Evolutionary conservation across 1,140 invertebrate genomes (phyloP).

Genomic region (Leptopilina clavipes): DNA sequence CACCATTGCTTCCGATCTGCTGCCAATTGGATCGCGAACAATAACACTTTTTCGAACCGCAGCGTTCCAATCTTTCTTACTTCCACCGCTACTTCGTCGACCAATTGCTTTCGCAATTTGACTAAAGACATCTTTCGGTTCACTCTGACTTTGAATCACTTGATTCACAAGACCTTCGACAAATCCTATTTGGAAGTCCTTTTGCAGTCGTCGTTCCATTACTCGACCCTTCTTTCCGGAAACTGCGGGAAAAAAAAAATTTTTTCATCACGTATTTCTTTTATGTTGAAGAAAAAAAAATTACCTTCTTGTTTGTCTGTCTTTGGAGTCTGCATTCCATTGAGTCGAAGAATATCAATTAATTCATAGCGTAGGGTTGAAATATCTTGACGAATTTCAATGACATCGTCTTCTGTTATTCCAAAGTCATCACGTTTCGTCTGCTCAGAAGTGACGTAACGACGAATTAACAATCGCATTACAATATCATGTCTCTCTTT

Average conservation of each 20-base stretch:
- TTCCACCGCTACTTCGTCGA: constrained; percentile 75
- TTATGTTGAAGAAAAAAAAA: too few relatives aligned
- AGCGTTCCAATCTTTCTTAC: constrained; percentile 89
- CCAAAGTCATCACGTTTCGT: constrained; percentile 87
- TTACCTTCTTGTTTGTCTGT: constrained; percentile 78
- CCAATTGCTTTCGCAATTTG: constrained; percentile 87
- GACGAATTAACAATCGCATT: constrained; percentile 85
- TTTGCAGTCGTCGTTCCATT: constrained; percentile 89
- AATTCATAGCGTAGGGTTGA: constrained; percentile 89
- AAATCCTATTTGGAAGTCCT: constrained; percentile 92
- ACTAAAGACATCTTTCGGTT: constrained; percentile 86
- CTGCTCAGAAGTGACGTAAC: constrained; percentile 90
- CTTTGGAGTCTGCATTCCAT: constrained; percentile 87
- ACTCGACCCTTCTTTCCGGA: constrained; percentile 88
- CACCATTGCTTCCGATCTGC: constrained; percentile 79
- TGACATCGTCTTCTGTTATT: constrained; percentile 96
- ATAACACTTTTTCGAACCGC: constrained; percentile 83
- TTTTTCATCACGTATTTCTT: too few relatives aligned
- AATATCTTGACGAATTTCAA: constrained; percentile 97
- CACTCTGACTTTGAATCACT: constrained; percentile 80
- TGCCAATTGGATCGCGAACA: constrained; percentile 85
- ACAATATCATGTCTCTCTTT: constrained; percentile 82
- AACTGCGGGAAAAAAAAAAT: constrained; percentile 77
- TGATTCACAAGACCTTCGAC: constrained; percentile 87
- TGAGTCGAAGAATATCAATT: constrained; percentile 89